Evolutionary conservation across 1,140 invertebrate species (phyloP), one percentile per base, ranked within the genome.

Genomic region (Drosophila sproati): DNA sequence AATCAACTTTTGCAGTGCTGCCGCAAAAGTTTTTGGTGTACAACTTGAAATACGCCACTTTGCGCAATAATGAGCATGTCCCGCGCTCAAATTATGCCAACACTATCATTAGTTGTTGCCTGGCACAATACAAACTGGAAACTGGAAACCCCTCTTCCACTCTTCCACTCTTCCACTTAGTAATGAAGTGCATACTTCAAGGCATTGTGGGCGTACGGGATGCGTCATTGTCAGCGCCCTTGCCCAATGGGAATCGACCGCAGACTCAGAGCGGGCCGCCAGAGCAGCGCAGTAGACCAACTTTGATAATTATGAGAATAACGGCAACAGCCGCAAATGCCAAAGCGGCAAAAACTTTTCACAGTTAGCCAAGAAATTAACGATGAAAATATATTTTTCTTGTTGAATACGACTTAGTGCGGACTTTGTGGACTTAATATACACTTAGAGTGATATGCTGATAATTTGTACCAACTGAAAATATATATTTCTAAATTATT

Each of bases 241-340:
- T 78, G 63, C 66, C 82, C 78, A 77, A 62, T 62, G 71, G 68
- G 82, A 59, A 56, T 55, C 28, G 63, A 43, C 54, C 55, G 32
- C 69, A 72, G 52, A 12, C 63, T 32, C 63, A 45, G 37, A n/a
- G 32, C 34, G 39, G 57, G 51, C 41, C 20, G 47, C 50, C 45
- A 50, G 39, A 54, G 80, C 70, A 52, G 39, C 73, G 63, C 73
- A 75, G 71, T 87, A 82, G 82, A 69, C 73, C 83, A 87, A 88
- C 83, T 87, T 87, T 87, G 69, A 88, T 88, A 87, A 87, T 87
- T 87, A 88, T 73, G 67, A 83, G 76, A 79, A 73, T 73, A 77
- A 77, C 79, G 69, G 64, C 73, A 64, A 66, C 73, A 72, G 66
- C 66, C 75, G 47, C 76, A 78, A 77, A 63, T 60, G 57, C 57